A percentile compares a stretch with the other conserved stretches of the same genome.
These are phyloP conservation scores for Drosophila demipolita DNA, from an alignment of 2,888 invertebrate genomes.

Conservation along the genomic window DNA sequence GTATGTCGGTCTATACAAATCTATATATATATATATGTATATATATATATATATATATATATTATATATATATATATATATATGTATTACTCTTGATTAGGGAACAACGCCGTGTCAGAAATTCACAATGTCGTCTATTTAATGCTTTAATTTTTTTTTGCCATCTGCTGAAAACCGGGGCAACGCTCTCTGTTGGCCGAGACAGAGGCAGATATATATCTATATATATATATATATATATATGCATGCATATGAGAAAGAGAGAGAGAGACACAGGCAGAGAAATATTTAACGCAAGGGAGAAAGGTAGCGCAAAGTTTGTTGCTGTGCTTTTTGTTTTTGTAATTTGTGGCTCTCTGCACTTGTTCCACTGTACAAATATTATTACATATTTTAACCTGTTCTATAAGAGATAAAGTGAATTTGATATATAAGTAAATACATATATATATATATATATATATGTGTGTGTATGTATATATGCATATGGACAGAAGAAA, in stretches of 20 bases:
- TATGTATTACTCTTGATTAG: slow-evolving; percentile 25
- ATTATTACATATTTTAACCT: slow-evolving; percentile 32
- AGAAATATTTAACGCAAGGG: not conserved
- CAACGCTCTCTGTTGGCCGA: slow-evolving; percentile 22
- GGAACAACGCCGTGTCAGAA: slow-evolving; percentile 9
- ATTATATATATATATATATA: slow-evolving; percentile 22
- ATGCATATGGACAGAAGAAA: slow-evolving; percentile 14
- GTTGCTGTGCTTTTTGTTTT: slow-evolving; percentile 7
- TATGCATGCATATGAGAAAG: not conserved
- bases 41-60: slow-evolving; percentile 32
- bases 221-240: not conserved
- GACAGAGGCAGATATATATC: not conserved
- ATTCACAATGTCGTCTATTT: slow-evolving; percentile 5
- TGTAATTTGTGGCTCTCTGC: slow-evolving; percentile 13
- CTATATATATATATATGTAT: slow-evolving; percentile 23
- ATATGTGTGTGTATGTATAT: not conserved
- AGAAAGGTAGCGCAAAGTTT: not conserved
- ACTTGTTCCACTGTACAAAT: slow-evolving; percentile 61
- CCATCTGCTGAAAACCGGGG: slow-evolving; percentile 5
- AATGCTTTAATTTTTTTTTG: slow-evolving; percentile 13
- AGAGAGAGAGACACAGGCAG: not conserved
- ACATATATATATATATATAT: slow-evolving; percentile 12
- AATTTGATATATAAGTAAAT: slow-evolving; percentile 36
- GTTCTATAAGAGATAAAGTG: slow-evolving; percentile 37
- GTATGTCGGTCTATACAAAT: slow-evolving; percentile 17